Evolutionary conservation across 2,888 invertebrate species (phyloP).

Genomic region (Brachyptera putata): DNA sequence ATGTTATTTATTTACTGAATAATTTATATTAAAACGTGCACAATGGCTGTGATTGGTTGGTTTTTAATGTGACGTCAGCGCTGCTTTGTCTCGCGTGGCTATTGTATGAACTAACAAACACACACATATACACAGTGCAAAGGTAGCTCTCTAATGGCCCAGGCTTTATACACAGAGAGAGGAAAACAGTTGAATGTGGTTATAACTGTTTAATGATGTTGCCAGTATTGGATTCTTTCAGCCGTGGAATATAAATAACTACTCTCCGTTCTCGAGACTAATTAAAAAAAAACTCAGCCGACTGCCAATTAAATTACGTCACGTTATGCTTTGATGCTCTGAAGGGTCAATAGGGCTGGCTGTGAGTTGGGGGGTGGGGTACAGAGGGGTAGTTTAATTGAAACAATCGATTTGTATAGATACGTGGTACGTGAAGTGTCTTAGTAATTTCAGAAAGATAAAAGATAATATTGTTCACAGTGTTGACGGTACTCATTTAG

Average conservation of each 20-base stretch:
- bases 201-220: constrained; percentile 21
- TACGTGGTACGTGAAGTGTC: constrained; percentile 16
- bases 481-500: no score
- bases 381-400: constrained; percentile 25
- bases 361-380: constrained; percentile 21
- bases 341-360: constrained; percentile 20
- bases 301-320: constrained; percentile 30
- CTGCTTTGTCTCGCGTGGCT: constrained; percentile 11
- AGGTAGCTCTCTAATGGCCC: constrained; percentile 22
- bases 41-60: constrained; percentile 20
- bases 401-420: constrained; percentile 27
- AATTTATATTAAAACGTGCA: constrained; percentile 17
- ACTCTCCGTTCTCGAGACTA: constrained; percentile 26
- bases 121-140: constrained; percentile 8
- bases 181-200: constrained; percentile 17
- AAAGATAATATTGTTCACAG: constrained; percentile 6
- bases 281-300: constrained; percentile 27
- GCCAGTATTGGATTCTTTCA: constrained; percentile 28
- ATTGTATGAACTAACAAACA: constrained; percentile 4
- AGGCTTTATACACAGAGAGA: no score
- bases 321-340: constrained; percentile 31
- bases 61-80: constrained; percentile 13
- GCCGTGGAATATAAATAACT: constrained; percentile 28
- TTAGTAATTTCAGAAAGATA: constrained; percentile 16
- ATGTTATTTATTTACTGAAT: constrained; percentile 21